phyloP scores from a whole-genome alignment of 2,797 vertebrate genomes.

The Gephyroberyx darwinii region DNA sequence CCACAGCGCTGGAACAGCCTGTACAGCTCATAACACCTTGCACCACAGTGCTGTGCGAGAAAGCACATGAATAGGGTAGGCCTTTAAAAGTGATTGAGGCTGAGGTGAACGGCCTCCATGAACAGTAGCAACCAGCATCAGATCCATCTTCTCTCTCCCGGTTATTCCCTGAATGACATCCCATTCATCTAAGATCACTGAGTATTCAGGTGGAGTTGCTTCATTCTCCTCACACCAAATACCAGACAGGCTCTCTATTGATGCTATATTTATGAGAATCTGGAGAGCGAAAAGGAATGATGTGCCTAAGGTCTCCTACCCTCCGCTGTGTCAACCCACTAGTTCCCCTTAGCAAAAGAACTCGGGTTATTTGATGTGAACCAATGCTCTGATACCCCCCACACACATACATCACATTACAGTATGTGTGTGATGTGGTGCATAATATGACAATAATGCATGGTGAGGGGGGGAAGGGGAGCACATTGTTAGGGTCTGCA shows the following conservation, averaged over 20 bases:
- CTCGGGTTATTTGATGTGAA: conserved; percentile 49
- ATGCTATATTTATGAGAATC: conserved; percentile 80
- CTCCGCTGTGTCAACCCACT: conserved; percentile 50
- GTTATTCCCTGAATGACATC: conserved; percentile 68
- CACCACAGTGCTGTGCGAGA: conserved; percentile 37
- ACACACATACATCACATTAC: conserved; percentile 12
- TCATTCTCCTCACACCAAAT: conserved; percentile 70
- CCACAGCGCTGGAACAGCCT: conserved; percentile 15
- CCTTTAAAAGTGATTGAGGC: conserved; percentile 62
- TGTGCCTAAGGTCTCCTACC: conserved; percentile 58
- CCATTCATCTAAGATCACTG: conserved; percentile 75
- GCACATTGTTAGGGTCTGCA: background rate
- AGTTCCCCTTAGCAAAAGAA: conserved; percentile 50
- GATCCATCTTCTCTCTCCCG: conserved; percentile 62
- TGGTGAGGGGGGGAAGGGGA: background rate
- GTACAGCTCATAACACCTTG: conserved; percentile 49
- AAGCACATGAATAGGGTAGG: conserved; percentile 46
- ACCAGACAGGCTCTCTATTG: conserved; percentile 67
- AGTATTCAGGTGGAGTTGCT: conserved; percentile 70
- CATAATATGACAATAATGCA: background rate
- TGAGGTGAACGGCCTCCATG: conserved; percentile 58
- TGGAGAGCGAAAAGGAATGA: conserved; percentile 62
- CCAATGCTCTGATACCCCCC: conserved; percentile 38
- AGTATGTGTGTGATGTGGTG: conserved; percentile 15
- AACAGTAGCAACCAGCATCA: conserved; percentile 61